Evolutionary conservation across 2,797 vertebrate species (phyloP).

Genomic region (Luscinia luscinia): DNA sequence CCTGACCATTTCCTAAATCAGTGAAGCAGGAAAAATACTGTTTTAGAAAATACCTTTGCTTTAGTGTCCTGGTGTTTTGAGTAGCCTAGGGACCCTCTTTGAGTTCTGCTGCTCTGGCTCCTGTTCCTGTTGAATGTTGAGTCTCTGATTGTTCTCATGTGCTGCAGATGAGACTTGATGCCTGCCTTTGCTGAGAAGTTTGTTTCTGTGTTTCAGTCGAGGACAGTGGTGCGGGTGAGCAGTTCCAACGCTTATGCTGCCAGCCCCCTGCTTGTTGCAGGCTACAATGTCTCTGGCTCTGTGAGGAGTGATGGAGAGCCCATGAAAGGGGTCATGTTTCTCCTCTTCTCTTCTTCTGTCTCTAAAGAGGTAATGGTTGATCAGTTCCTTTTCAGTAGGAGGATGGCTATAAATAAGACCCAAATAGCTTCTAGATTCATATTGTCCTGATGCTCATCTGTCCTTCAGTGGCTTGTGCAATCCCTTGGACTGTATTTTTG

Average conservation of each 20-base stretch:
- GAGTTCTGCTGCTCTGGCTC: not conserved
- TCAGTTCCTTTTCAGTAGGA: not conserved
- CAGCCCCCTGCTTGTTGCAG: conserved; percentile 88
- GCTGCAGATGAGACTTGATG: not conserved
- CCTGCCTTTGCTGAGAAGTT: not conserved
- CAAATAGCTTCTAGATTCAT: not conserved
- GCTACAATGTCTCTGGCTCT: conserved; percentile 93
- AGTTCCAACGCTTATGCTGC: conserved; percentile 89
- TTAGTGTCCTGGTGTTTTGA: not conserved
- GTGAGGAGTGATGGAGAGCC: conserved; percentile 97
- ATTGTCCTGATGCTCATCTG: not conserved
- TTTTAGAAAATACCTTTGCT: not conserved
- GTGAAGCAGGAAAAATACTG: not conserved
- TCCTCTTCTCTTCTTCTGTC: conserved; percentile 90
- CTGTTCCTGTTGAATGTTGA: not conserved
- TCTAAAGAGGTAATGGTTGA: conserved; percentile 83
- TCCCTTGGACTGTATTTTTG: not conserved
- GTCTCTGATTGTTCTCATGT: not conserved
- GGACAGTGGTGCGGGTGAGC: conserved; percentile 86
- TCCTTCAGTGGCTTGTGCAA: not conserved
- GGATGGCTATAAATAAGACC: not conserved
- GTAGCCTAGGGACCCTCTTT: not conserved
- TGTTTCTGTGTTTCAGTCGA: conserved; percentile 76
- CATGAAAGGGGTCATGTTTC: conserved; percentile 97
- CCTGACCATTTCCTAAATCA: not conserved